These are phyloP conservation scores for Shinisaurus crocodilurus DNA, from an alignment of 2,113 vertebrate species.

Conservation along the genomic window DNA sequence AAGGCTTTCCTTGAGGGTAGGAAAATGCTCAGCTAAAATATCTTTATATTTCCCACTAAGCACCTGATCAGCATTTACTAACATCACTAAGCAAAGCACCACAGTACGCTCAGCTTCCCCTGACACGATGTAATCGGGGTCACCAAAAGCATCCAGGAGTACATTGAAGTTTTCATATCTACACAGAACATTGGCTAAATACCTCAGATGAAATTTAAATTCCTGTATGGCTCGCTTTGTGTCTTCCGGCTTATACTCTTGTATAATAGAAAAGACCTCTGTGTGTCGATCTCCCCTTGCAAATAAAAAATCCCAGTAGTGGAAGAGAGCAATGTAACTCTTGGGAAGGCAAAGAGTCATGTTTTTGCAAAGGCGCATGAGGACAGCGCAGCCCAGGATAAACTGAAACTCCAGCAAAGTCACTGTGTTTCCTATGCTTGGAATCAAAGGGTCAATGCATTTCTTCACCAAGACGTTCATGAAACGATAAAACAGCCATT, in stretches of 20 bases:
- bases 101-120: constrained; percentile 81
- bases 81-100: constrained; percentile 81
- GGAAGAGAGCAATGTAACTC: constrained; percentile 80
- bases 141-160: constrained; percentile 77
- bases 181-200: constrained; percentile 76
- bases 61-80: constrained; percentile 75
- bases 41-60: constrained; percentile 50
- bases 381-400: constrained; percentile 74
- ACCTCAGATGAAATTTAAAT: constrained; percentile 76
- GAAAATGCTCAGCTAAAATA: constrained; percentile 59
- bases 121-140: constrained; percentile 64
- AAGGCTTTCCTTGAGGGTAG: constrained; percentile 52
- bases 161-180: constrained; percentile 75
- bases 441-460: constrained; percentile 71
- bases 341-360: constrained; percentile 77
- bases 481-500: constrained; percentile 80
- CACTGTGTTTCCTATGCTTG: constrained; percentile 77
- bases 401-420: constrained; percentile 82
- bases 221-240: constrained; percentile 44
- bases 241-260: constrained; percentile 79
- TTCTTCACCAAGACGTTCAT: constrained; percentile 81
- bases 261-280: constrained; percentile 73
- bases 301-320: constrained; percentile 82
- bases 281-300: constrained; percentile 56
- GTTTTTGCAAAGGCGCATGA: constrained; percentile 73